Conservation (phyloP, 2,888 invertebrate genomes). For the Cenopis cana region DNA sequence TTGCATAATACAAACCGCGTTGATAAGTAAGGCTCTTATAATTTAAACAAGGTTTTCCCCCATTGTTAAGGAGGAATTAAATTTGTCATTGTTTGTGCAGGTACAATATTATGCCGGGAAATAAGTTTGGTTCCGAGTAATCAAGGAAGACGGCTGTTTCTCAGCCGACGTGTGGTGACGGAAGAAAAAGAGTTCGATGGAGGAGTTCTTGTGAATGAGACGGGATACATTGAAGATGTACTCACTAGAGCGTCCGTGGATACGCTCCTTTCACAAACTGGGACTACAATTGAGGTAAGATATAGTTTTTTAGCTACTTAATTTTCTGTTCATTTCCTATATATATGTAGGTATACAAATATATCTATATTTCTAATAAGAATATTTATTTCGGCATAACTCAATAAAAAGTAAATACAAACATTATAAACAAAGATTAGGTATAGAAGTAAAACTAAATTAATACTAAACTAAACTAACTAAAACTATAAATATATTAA, state of each 20-base stretch:
- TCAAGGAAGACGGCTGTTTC: slow-evolving; percentile 63
- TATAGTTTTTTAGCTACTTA: background rate
- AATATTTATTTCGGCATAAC: too few relatives aligned
- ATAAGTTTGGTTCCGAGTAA: slow-evolving; percentile 47
- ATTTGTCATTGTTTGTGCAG: slow-evolving; percentile 44
- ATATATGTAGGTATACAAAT: too few relatives aligned
- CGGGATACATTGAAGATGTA: slow-evolving; percentile 85
- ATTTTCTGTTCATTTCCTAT: too few relatives aligned
- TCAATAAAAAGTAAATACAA: too few relatives aligned
- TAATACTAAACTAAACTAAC: too few relatives aligned
- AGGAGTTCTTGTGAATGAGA: slow-evolving; percentile 84
- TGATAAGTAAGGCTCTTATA: slow-evolving; percentile 25
- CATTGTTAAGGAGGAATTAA: background rate
- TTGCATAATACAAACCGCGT: slow-evolving; percentile 14
- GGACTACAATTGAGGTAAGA: slow-evolving; percentile 69
- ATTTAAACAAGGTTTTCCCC: background rate
- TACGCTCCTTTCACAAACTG: slow-evolving; percentile 67
- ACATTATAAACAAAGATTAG: too few relatives aligned
- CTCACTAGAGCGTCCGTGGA: slow-evolving; percentile 74
- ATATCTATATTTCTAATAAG: too few relatives aligned
- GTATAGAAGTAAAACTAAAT: too few relatives aligned
- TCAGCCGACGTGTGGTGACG: slow-evolving; percentile 79
- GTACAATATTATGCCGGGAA: slow-evolving; percentile 50
- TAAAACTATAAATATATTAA: too few relatives aligned
- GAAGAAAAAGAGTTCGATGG: slow-evolving; percentile 82